Percentiles rank a stretch among this genome's conserved stretches.
These are phyloP conservation scores for Philotrypesis tridentata DNA, from an alignment of 1,140 invertebrate genomes.

Conservation along the genomic window DNA sequence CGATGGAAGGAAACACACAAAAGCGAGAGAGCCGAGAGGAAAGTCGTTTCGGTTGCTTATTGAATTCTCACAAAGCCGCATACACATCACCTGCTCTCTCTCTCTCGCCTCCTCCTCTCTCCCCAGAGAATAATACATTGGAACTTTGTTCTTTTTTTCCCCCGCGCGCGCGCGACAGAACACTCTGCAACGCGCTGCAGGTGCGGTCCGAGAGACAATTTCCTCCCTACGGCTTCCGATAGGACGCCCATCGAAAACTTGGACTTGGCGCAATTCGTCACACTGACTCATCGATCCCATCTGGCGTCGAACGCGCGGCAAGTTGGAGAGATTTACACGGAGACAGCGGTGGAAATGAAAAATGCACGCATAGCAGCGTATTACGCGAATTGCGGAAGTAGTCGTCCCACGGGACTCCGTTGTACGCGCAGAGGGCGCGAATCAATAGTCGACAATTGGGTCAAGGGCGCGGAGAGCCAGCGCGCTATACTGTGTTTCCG, in stretches of 20 bases:
- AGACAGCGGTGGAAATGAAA: background rate
- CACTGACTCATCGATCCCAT: background rate
- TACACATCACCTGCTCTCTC: too few species aligned
- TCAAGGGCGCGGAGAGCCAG: constrained; percentile 15
- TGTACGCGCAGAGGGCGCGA: background rate
- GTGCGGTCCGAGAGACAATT: too few species aligned
- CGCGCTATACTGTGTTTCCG: background rate
- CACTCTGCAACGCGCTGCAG: too few species aligned
- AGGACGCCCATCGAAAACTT: too few species aligned
- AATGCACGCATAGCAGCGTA: background rate
- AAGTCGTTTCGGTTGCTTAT: background rate
- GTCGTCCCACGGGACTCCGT: background rate
- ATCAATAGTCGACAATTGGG: constrained; percentile 40
- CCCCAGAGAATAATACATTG: too few species aligned
- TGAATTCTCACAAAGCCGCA: background rate
- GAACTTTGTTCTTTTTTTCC: too few species aligned
- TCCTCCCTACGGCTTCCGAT: too few species aligned
- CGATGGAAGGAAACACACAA: background rate
- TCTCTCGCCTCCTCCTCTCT: too few species aligned
- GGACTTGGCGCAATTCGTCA: too few species aligned
- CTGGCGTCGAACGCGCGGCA: background rate
- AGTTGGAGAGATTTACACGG: background rate
- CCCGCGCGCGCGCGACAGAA: too few species aligned
- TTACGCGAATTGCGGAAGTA: background rate
- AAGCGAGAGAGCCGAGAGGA: too few species aligned